Base-by-base conservation (phyloP, 2,113 vertebrate species). In the Passer domesticus region DNA sequence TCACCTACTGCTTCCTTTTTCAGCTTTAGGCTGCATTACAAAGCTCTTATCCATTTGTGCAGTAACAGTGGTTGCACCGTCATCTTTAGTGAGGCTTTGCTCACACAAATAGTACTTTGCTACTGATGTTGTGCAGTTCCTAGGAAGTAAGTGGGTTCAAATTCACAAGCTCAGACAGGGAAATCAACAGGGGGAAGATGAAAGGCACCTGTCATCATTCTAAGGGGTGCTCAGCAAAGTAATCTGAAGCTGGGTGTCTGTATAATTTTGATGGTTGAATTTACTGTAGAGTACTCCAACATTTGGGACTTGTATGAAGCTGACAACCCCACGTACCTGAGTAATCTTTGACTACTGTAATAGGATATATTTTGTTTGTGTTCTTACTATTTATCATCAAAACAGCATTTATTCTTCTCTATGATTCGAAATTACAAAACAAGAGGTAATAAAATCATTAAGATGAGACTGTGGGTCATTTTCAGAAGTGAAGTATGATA, bases 21-120 rank as follows among this genome's bases (percentile, higher is more conserved):
- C 31, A 62, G 15, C 52, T 69, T 81, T 33, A 91, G 23, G 20
- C 50, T 46, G 15, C 21, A 44, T 64, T 52, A 35, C 35, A 49
- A 66, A 83, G 15, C 10, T 73, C 15, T 78, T 15, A 56, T 15
- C 43, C n/a, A 44, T 44, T 80, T 18, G 28, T 80, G 44, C 5
- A 0, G 28, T n/a, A 70, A 12, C 5, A 4, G 31, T 55, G 9
- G 41, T 37, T 59, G 11, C 58, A 64, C 39, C 1, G 0, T 58
- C 25, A 4, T 59, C 11, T 83, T 87, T 35, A 69, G 33, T 47
- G 68, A 74, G 17, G 53, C 23, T 66, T 49, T 55, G 6, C 15
- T 91, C n/a, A 31, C 66, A 39, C 8, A 69, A 87, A n/a, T 16
- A 79, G 15, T 37, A 22, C 41, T 87, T 87, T 56, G 15, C 35